A percentile compares a stretch with the other conserved stretches of the same genome.
phyloP scores from a whole-genome alignment of 2,113 vertebrate genomes.

The Vireo altiloquus region DNA sequence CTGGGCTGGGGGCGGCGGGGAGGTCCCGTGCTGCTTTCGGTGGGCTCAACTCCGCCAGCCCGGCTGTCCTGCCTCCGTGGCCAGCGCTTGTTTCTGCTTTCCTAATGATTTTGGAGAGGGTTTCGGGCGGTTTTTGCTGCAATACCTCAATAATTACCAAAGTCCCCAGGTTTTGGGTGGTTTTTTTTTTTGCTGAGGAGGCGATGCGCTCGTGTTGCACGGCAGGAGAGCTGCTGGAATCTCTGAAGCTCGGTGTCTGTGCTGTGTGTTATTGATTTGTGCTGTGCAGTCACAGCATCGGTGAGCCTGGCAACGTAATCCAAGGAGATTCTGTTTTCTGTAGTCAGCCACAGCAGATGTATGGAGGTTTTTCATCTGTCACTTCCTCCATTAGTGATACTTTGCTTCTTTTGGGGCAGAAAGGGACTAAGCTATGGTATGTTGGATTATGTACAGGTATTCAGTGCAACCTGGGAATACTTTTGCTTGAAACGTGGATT shows the following conservation, averaged over 20 bases:
- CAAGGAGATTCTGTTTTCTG: not conserved
- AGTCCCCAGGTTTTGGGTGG: no score
- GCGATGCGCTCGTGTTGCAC: fast-evolving
- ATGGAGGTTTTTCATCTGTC: not conserved
- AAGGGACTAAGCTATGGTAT: fast-evolving
- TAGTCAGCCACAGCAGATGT: fast-evolving
- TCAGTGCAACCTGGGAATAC: not conserved
- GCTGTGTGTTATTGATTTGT: not conserved
- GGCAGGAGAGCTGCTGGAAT: not conserved
- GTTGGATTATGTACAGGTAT: not conserved
- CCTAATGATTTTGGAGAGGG: fast-evolving
- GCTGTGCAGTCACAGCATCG: not conserved
- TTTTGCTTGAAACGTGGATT: not conserved
- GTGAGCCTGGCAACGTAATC: not conserved
- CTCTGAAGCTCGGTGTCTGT: not conserved
- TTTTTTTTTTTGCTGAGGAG: fast-evolving
- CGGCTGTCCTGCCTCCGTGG: fast-evolving
- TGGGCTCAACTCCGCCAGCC: not conserved
- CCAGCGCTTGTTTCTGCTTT: not conserved
- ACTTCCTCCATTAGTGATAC: fast-evolving
- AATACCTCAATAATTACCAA: fast-evolving
- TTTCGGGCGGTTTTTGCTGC: no score
- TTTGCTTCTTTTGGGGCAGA: not conserved
- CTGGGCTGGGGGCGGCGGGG: fast-evolving
- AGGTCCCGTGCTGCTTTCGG: fast-evolving